Conservation (phyloP, 1,140 invertebrate genomes). For the fruit fly (Drosophila melanogaster) region DNA sequence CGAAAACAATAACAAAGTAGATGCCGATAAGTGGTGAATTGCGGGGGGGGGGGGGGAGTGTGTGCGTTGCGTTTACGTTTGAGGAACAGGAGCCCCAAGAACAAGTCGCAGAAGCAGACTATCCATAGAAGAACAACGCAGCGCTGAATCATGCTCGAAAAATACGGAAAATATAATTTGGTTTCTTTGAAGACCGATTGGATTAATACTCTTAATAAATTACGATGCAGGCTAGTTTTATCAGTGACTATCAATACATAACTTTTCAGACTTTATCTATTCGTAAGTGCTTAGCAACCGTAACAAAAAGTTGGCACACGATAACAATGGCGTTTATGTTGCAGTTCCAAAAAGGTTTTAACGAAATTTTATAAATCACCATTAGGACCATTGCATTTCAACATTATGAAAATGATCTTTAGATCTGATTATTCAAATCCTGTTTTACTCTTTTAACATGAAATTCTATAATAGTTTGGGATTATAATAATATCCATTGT, state of each 20-base stretch:
- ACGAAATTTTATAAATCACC: no score
- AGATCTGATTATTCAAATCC: no score
- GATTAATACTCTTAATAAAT: slow-evolving; percentile 1
- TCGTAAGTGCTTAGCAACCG: background rate
- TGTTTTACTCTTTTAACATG: no score
- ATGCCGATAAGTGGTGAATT: background rate
- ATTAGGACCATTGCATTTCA: no score
- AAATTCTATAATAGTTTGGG: background rate
- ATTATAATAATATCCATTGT: no score
- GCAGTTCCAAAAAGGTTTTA: background rate
- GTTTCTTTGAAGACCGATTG: slow-evolving; percentile 2
- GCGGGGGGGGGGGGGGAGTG: background rate
- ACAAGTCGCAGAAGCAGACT: slow-evolving; percentile 18
- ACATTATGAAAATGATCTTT: no score
- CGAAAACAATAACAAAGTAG: slow-evolving; percentile 73
- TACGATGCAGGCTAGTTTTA: no score
- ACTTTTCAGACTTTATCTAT: background rate
- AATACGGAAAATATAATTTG: slow-evolving; percentile 47
- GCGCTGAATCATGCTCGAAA: slow-evolving; percentile 75
- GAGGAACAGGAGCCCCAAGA: slow-evolving; percentile 44
- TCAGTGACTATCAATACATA: no score
- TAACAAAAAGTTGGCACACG: background rate
- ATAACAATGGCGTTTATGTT: slow-evolving; percentile 3
- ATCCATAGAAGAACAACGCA: slow-evolving; percentile 54
- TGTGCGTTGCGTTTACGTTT: background rate